Evolutionary conservation across 2,888 invertebrate species (phyloP), one percentile per base, ranked within the genome.

Genomic region (Aphidoletes aphidimyza): DNA sequence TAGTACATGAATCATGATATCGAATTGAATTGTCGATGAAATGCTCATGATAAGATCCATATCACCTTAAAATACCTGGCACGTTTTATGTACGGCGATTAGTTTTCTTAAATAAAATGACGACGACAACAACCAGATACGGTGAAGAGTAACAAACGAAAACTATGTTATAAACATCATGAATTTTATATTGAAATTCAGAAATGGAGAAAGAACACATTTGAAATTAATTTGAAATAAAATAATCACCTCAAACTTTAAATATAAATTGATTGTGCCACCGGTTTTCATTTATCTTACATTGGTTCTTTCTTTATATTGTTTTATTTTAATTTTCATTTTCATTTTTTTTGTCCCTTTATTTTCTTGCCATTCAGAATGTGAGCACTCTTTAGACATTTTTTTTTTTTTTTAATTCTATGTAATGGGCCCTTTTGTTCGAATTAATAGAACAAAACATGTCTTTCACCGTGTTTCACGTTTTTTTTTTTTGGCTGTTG

Each of bases 1-100:
- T n/a, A 37, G 81, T 37, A 81, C 81, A 81, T 37, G 81, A 81
- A 81, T 81, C 81, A 37, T 81, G 81, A 81, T 81, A 81, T 81
- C 81, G 37, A 81, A 81, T 37, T 36, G 5, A 36, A 36, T 19
- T 78, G 78, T 78, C 36, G 78, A 78, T 78, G 78, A 78, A 78
- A 81, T n/a, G 19, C 37, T n/a, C 2, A 8, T 37, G 81, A 81
- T 81, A 81, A 81, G 81, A 81, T 81, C 11, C 37, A 37, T 81
- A 81, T 81, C 81, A 37, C 11, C 69, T 11, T 9, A 34, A 69
- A 69, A 69, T 69, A 69, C 14, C 34, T 69, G 34, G 34, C 69
- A 30, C n/a, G 39, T 81, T 81, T 81, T 81, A 81, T 34, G 22
- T 81, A 81, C 81, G 37, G 0, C 36, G 19, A 81, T 81, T 81